Percentiles rank a stretch among this genome's conserved stretches.
phyloP scores from a whole-genome alignment of 2,113 vertebrate genomes.

The Nipponia nippon region DNA sequence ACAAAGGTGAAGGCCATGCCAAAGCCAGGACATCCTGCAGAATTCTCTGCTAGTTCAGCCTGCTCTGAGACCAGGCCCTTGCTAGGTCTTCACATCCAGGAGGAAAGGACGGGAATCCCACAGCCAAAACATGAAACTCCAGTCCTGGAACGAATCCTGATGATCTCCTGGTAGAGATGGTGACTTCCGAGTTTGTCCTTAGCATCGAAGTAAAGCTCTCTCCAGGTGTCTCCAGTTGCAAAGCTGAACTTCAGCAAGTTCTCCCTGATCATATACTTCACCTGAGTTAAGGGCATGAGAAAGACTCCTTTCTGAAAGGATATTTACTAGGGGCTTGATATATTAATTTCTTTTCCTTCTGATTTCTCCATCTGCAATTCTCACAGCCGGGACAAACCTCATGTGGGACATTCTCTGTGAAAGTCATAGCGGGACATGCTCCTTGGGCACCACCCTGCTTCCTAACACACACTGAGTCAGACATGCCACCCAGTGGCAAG shows the following conservation, averaged over 20 bases:
- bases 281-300: conserved; percentile 47
- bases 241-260: not conserved
- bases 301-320: not conserved
- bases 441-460: not conserved
- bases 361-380: not conserved
- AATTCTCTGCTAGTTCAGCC: conserved; percentile 15
- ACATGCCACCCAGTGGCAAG: conserved; percentile 39
- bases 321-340: not conserved
- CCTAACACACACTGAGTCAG: not conserved
- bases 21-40: conserved; percentile 21
- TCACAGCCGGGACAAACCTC: not conserved
- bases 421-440: not conserved
- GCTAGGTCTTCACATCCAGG: conserved; percentile 24
- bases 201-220: not conserved
- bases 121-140: not conserved
- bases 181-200: not conserved
- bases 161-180: not conserved
- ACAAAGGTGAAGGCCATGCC: conserved; percentile 15
- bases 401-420: not conserved
- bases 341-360: not conserved
- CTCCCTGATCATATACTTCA: conserved; percentile 31
- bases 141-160: not conserved
- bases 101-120: not conserved
- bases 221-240: not conserved
- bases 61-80: conserved; percentile 2